phyloP scores from a whole-genome alignment of 2,797 vertebrate species.

The Atherinosoma microstoma region DNA sequence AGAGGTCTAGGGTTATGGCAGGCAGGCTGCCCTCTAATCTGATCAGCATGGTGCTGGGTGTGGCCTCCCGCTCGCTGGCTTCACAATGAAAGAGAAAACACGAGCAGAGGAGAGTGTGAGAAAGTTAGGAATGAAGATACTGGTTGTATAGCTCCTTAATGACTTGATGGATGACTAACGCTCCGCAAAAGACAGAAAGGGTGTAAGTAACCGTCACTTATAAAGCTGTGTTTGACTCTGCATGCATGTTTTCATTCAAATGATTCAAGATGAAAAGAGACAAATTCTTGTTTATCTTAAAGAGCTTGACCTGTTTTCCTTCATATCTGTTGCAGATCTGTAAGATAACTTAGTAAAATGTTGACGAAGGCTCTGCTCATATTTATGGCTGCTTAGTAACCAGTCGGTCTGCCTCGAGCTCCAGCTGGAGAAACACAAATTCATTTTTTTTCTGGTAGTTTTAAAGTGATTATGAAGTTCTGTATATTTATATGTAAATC shows the following conservation, averaged over 20 bases:
- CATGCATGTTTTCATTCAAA: neutral
- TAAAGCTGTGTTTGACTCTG: neutral
- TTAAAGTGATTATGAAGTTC: no score
- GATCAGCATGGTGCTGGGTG: conserved; percentile 78
- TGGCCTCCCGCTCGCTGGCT: conserved; percentile 65
- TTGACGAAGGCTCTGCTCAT: no score
- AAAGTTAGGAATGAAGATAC: conserved; percentile 13
- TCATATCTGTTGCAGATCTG: no score
- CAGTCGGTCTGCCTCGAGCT: neutral
- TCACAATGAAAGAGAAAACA: conserved; percentile 41
- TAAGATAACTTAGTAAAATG: no score
- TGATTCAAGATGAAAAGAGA: neutral
- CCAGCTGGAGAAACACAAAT: neutral
- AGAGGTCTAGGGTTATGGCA: conserved; percentile 73
- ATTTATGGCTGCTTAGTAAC: neutral
- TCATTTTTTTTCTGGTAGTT: no score
- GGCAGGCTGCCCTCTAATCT: conserved; percentile 80
- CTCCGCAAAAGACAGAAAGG: neutral
- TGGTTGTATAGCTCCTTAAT: conserved; percentile 24
- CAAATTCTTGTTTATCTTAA: neutral
- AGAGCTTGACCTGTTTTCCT: neutral
- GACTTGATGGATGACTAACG: conserved; percentile 33
- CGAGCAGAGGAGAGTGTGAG: conserved; percentile 32
- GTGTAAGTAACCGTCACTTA: conserved; percentile 46
- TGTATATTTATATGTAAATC: neutral